phyloP scores from a whole-genome alignment of 2,113 vertebrate genomes.

The Ctenodactylus gundi region DNA sequence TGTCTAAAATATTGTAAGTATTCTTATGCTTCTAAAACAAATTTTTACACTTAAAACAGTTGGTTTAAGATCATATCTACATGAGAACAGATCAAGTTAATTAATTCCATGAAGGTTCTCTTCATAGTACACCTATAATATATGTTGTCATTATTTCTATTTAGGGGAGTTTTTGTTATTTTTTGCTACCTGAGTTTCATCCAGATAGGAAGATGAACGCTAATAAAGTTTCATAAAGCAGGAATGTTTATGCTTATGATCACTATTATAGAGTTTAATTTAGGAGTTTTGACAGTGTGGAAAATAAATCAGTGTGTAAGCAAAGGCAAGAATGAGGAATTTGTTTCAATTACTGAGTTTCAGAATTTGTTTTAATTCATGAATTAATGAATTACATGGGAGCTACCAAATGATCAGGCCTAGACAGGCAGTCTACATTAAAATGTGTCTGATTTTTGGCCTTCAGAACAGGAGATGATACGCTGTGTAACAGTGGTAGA shows the following conservation, averaged over 20 bases:
- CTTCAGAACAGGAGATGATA: background rate
- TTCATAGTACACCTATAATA: background rate
- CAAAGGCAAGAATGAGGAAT: background rate
- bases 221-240: background rate
- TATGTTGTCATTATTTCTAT: background rate
- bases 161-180: background rate
- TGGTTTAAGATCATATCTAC: background rate
- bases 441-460: background rate
- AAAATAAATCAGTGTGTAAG: background rate
- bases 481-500: background rate
- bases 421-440: background rate
- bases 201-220: background rate
- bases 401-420: background rate
- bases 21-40: background rate
- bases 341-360: background rate
- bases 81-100: background rate
- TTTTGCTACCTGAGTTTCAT: background rate
- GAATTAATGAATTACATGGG: background rate
- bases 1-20: background rate
- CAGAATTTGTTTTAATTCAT: background rate
- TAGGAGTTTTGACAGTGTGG: background rate
- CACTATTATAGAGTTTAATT: background rate
- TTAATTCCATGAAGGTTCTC: background rate
- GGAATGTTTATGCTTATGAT: background rate
- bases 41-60: background rate